phyloP scores from a whole-genome alignment of 2,797 vertebrate species.

The Spea hammondii region DNA sequence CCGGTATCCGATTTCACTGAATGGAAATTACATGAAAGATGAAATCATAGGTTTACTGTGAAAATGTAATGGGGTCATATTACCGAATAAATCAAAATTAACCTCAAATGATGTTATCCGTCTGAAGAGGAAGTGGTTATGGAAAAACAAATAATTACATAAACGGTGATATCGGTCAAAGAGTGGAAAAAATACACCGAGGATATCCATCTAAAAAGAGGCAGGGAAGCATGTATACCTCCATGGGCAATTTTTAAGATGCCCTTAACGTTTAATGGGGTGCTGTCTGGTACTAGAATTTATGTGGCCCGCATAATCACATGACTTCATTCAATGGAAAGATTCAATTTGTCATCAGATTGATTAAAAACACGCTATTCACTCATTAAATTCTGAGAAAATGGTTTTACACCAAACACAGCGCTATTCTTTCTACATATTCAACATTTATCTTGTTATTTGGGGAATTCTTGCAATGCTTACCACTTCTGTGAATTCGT shows the following conservation, averaged over 20 bases:
- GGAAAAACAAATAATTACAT: background rate
- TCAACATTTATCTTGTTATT: too few species aligned
- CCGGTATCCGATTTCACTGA: background rate
- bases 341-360: too few species aligned
- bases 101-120: background rate
- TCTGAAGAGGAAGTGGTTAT: background rate
- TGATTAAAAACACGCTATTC: too few species aligned
- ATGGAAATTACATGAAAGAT: background rate
- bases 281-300: too few species aligned
- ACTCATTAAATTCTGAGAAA: too few species aligned
- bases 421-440: too few species aligned
- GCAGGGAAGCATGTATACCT: background rate
- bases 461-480: slow-evolving; percentile 62
- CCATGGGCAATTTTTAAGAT: too few species aligned
- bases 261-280: too few species aligned
- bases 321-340: too few species aligned
- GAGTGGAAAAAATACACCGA: too few species aligned
- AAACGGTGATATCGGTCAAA: background rate
- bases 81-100: background rate
- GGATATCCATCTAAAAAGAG: background rate
- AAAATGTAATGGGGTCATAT: background rate
- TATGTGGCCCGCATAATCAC: too few species aligned
- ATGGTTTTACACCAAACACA: too few species aligned
- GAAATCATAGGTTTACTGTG: background rate
- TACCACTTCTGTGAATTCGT: slow-evolving; percentile 99